Evolutionary conservation across 2,888 invertebrate species (phyloP).

Genomic region (Helleia helle): DNA sequence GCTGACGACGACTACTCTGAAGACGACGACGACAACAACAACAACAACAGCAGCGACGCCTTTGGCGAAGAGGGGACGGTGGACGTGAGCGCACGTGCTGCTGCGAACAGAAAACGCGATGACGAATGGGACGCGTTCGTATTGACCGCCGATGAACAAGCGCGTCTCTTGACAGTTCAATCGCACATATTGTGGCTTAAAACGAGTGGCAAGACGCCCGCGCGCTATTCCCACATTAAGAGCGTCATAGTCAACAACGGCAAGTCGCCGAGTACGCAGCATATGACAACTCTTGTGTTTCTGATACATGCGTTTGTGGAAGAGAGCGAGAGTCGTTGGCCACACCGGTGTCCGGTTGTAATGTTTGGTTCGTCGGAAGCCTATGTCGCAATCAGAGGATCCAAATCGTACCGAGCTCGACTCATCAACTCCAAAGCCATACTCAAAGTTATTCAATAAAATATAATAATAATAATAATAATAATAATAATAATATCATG

Average conservation of each 20-base stretch:
- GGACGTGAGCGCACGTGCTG: too few relatives aligned
- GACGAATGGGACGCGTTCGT: constrained; percentile 6
- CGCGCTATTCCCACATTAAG: constrained; percentile 6
- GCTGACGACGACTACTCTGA: too few relatives aligned
- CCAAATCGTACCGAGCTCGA: constrained; percentile 5
- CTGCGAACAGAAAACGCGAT: too few relatives aligned
- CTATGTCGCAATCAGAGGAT: background rate
- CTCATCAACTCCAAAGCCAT: constrained; percentile 1
- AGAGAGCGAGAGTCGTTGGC: constrained; percentile 7
- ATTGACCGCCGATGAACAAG: constrained; percentile 5
- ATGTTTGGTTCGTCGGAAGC: constrained; percentile 3
- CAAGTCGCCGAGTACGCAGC: background rate
- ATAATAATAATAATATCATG: too few relatives aligned
- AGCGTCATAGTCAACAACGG: too few relatives aligned
- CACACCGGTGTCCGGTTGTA: constrained; percentile 3
- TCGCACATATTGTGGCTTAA: constrained; percentile 9
- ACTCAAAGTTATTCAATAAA: too few relatives aligned
- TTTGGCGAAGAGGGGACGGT: too few relatives aligned
- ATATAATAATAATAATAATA: too few relatives aligned
- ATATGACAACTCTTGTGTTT: constrained; percentile 4
- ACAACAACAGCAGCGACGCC: too few relatives aligned
- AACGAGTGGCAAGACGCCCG: constrained; percentile 6
- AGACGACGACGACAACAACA: too few relatives aligned
- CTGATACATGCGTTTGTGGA: constrained; percentile 5
- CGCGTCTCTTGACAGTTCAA: constrained; percentile 7